A percentile compares a stretch with the other conserved stretches of the same genome.
Evolutionary conservation across 2,797 vertebrate species (phyloP).

Genomic region (Lerista edwardsae): DNA sequence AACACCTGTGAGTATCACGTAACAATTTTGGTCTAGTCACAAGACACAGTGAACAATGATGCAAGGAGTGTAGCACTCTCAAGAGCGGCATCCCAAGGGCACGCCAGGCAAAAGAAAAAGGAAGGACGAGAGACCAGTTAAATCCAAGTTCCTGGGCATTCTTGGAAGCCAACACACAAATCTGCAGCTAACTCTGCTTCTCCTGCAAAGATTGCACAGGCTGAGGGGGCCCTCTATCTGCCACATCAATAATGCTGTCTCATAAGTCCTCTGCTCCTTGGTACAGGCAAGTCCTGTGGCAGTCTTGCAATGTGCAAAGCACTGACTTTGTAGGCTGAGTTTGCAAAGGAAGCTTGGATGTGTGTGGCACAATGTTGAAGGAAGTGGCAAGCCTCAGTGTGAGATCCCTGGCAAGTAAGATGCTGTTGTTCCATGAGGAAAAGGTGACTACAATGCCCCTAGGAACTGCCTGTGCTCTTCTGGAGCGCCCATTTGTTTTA

Average conservation of each 20-base stretch:
- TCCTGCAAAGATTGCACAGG: neutral
- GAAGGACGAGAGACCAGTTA: too few relatives aligned
- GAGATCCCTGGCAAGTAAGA: neutral
- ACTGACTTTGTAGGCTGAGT: neutral
- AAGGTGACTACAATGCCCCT: neutral
- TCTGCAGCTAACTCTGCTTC: neutral
- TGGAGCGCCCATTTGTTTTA: neutral
- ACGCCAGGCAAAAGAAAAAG: neutral
- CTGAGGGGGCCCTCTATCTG: constrained; percentile 62
- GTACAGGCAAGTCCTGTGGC: neutral
- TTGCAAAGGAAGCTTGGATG: neutral
- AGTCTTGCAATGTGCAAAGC: neutral
- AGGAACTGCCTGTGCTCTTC: neutral
- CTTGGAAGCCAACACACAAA: accelerated
- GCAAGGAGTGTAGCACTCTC: neutral
- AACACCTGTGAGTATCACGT: neutral
- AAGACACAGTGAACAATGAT: accelerated
- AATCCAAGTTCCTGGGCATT: neutral
- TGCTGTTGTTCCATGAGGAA: neutral
- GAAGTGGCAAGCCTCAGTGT: too few relatives aligned
- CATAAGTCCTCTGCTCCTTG: too few relatives aligned
- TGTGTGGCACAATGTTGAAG: neutral
- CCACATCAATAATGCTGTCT: neutral
- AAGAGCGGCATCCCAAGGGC: neutral
- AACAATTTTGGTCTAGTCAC: accelerated